phyloP scores from a whole-genome alignment of 1,140 invertebrate genomes.

The Lamellibrachia luymesi region DNA sequence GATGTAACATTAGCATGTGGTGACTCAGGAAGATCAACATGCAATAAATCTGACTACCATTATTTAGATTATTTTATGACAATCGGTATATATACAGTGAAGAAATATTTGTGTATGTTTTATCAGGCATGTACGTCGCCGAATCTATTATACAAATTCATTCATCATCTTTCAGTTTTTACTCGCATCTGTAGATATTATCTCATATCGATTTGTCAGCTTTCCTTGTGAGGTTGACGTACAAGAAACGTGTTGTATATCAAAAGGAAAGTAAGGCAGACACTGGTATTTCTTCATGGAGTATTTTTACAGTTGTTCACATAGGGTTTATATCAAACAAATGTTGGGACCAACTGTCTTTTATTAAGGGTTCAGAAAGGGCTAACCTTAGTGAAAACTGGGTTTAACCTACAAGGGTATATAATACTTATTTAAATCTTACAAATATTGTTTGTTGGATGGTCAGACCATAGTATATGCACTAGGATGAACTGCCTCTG shows the following conservation, averaged over 20 bases:
- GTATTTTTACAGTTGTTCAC: background rate
- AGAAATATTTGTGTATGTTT: background rate
- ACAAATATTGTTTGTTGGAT: background rate
- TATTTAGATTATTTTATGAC: background rate
- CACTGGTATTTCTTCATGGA: background rate
- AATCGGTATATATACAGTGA: background rate
- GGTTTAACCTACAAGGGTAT: background rate
- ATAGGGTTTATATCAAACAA: background rate
- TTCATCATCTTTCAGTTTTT: background rate
- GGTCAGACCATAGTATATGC: background rate
- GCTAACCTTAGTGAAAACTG: background rate
- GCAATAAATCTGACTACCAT: background rate
- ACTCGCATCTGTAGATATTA: background rate
- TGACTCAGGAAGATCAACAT: background rate
- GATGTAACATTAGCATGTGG: background rate
- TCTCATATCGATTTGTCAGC: background rate
- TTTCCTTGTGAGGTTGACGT: background rate
- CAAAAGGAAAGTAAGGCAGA: background rate
- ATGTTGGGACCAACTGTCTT: background rate
- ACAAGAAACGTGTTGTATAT: background rate
- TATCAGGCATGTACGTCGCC: background rate
- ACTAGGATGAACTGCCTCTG: background rate
- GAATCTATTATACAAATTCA: background rate
- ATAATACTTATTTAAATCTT: background rate
- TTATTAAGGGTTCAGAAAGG: background rate